Conservation (phyloP, 2,797 vertebrate genomes). For the Lacerta bilineata region DNA sequence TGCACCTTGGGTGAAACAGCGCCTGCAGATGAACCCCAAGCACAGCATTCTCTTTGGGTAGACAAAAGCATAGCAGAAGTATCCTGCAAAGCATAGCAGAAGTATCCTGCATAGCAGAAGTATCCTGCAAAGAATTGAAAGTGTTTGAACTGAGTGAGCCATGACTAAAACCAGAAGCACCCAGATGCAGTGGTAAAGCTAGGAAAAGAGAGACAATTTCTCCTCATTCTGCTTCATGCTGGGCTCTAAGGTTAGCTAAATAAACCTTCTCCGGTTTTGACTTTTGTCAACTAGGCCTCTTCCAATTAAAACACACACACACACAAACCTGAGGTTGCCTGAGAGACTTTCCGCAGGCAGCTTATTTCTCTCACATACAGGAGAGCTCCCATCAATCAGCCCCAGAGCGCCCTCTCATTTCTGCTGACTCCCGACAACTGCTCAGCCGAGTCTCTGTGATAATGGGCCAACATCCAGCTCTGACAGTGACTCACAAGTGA, state of each 20-base stretch:
- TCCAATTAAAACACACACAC: conserved; percentile 24
- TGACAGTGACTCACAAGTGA: conserved; percentile 40
- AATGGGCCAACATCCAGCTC: conserved; percentile 24
- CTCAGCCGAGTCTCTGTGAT: conserved; percentile 20
- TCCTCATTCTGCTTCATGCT: background rate
- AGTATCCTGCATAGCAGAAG: no score
- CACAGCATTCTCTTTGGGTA: background rate
- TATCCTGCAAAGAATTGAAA: background rate
- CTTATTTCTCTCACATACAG: conserved; percentile 31
- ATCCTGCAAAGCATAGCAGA: background rate
- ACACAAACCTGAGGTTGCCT: background rate
- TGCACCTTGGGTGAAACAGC: background rate
- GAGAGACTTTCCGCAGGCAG: conserved; percentile 37
- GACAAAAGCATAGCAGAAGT: background rate
- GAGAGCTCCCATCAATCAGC: conserved; percentile 42
- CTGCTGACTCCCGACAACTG: conserved; percentile 32
- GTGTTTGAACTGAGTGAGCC: background rate
- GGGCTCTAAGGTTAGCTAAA: background rate
- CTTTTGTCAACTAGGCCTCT: conserved; percentile 11
- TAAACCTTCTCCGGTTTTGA: background rate
- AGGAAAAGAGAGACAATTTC: background rate
- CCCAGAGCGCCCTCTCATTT: conserved; percentile 23
- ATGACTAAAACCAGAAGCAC: background rate
- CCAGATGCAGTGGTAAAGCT: background rate
- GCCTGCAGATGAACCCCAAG: background rate